These are phyloP conservation scores for Pedionomus torquatus DNA, from an alignment of 2,113 vertebrate species.

Conservation along the genomic window DNA sequence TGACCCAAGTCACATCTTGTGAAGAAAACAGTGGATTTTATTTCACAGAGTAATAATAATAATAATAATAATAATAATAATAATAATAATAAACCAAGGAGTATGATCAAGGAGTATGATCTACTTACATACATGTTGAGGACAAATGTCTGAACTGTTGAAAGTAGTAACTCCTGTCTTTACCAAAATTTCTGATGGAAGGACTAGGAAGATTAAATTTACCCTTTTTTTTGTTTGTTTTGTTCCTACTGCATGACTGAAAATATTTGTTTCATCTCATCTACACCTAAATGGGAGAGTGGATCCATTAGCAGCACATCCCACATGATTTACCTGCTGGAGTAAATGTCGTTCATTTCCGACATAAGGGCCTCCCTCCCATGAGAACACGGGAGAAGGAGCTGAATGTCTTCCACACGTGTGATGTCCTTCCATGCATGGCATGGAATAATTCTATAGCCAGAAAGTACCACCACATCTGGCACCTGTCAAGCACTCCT, in stretches of 20 bases:
- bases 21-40: background rate
- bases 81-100: too few relatives aligned
- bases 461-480: background rate
- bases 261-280: background rate
- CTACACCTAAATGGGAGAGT: background rate
- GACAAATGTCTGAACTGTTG: background rate
- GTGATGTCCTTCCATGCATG: background rate
- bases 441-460: background rate
- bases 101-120: too few relatives aligned
- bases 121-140: background rate
- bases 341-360: background rate
- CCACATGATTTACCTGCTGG: background rate
- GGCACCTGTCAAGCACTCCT: background rate
- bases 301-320: background rate
- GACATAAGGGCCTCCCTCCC: fast-evolving
- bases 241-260: background rate
- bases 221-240: background rate
- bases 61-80: too few relatives aligned
- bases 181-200: background rate
- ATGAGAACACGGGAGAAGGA: background rate
- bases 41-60: background rate
- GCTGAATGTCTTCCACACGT: background rate
- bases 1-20: background rate
- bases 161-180: background rate
- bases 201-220: background rate